Evolutionary conservation across 2,797 vertebrate species (phyloP).

Genomic region (Gymnodraco acuticeps): DNA sequence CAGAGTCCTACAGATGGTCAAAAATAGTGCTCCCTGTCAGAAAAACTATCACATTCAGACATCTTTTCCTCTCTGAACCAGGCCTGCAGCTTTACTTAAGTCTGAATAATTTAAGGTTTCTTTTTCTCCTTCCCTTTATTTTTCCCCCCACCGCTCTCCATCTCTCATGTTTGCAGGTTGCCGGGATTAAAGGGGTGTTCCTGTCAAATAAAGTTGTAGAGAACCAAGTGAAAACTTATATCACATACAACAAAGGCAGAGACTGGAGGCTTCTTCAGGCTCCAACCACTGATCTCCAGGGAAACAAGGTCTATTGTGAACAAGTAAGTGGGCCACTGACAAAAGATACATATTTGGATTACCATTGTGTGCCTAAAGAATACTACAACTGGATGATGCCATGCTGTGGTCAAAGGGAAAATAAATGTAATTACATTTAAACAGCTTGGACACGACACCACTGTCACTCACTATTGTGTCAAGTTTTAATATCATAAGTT

Average conservation of each 20-base stretch:
- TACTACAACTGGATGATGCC: conserved; percentile 1
- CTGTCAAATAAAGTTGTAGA: conserved; percentile 98
- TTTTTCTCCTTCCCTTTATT: conserved; percentile 51
- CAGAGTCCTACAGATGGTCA: conserved; percentile 79
- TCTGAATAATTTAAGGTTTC: conserved; percentile 78
- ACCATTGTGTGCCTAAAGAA: conserved; percentile 42
- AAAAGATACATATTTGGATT: conserved; percentile 44
- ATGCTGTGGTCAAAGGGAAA: conserved; percentile 29
- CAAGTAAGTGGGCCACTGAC: conserved; percentile 87
- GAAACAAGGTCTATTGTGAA: conserved; percentile 90
- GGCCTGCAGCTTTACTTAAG: conserved; percentile 76
- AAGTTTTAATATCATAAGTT: no score
- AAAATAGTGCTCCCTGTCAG: conserved; percentile 82
- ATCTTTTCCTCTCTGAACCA: conserved; percentile 65
- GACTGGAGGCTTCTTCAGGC: conserved; percentile 95
- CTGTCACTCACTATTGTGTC: no score
- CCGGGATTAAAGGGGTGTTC: conserved; percentile 99
- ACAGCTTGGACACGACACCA: no score
- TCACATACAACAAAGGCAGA: conserved; percentile 98
- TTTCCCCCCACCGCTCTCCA: conserved; percentile 32
- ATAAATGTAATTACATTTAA: background rate
- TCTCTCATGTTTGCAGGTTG: conserved; percentile 91
- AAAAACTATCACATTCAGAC: conserved; percentile 72
- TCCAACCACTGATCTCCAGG: conserved; percentile 89
- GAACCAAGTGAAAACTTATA: conserved; percentile 97